Evolutionary conservation across 2,113 vertebrate species (phyloP).

Genomic region (Pelecanoides urinatrix): DNA sequence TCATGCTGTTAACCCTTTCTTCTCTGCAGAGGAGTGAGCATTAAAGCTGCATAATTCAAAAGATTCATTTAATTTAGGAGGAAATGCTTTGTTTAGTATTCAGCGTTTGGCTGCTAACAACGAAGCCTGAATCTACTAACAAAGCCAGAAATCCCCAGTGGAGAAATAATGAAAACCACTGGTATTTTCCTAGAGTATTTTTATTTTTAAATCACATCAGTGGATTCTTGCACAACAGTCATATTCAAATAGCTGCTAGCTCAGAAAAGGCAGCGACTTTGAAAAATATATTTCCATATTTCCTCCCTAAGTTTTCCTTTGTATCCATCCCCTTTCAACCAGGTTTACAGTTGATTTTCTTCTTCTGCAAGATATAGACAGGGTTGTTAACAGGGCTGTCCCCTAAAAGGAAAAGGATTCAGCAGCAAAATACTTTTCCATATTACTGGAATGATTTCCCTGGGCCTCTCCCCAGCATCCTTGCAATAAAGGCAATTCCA

Average conservation of each 20-base stretch:
- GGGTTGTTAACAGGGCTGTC: background rate
- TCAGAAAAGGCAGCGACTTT: conserved; percentile 13
- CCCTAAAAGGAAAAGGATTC: background rate
- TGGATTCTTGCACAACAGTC: background rate
- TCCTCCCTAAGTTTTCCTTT: background rate
- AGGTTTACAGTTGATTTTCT: conserved; percentile 14
- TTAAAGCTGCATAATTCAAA: background rate
- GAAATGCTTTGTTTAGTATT: conserved; percentile 42
- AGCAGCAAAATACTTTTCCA: background rate
- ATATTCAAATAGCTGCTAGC: conserved; percentile 15
- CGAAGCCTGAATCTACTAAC: background rate
- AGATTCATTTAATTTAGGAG: conserved; percentile 24
- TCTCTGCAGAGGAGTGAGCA: background rate
- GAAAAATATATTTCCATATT: conserved; percentile 22
- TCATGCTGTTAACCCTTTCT: background rate
- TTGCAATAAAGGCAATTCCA: background rate
- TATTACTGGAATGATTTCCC: background rate
- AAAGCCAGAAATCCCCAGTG: conserved; percentile 48
- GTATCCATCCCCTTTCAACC: background rate
- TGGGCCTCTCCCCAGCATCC: background rate
- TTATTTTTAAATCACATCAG: conserved; percentile 54
- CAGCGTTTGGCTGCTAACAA: conserved; percentile 35
- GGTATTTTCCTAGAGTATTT: conserved; percentile 45
- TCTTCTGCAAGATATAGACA: background rate
- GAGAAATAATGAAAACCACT: conserved; percentile 67